Conservation (phyloP, 2,888 invertebrate species). For the Ophion ellenae region DNA sequence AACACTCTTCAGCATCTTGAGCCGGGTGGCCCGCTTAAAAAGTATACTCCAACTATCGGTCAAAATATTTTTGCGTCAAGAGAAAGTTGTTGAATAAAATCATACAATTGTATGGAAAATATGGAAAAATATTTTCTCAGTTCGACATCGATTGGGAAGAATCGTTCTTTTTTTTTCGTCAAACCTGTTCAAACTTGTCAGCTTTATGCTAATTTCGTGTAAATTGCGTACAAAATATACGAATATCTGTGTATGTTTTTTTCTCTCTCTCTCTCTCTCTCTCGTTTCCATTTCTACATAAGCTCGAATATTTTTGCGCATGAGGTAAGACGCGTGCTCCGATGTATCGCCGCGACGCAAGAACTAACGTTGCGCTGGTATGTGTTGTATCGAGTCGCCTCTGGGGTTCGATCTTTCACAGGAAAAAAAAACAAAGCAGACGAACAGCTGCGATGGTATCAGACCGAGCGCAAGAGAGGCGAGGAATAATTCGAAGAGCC, state of each 20-base stretch:
- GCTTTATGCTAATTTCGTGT: conserved; percentile 35
- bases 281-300: conserved; percentile 35
- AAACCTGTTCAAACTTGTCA: conserved; percentile 26
- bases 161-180: background rate
- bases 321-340: conserved; percentile 45
- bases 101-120: background rate
- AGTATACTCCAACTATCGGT: background rate
- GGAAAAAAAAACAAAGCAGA: background rate
- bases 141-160: conserved; percentile 13
- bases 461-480: conserved; percentile 29
- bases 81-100: background rate
- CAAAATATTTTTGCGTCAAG: background rate
- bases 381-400: conserved; percentile 41
- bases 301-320: conserved; percentile 57
- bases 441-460: background rate
- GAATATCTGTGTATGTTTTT: conserved; percentile 12
- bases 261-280: conserved; percentile 33
- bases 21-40: background rate
- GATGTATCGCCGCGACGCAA: conserved; percentile 18
- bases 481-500: conserved; percentile 52
- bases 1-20: background rate
- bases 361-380: conserved; percentile 49
- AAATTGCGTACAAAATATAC: conserved; percentile 57
- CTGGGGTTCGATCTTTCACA: conserved; percentile 37
- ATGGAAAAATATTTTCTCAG: background rate